Evolutionary conservation across 1,140 invertebrate species (phyloP).

Genomic region (Bombus pyrosoma): DNA sequence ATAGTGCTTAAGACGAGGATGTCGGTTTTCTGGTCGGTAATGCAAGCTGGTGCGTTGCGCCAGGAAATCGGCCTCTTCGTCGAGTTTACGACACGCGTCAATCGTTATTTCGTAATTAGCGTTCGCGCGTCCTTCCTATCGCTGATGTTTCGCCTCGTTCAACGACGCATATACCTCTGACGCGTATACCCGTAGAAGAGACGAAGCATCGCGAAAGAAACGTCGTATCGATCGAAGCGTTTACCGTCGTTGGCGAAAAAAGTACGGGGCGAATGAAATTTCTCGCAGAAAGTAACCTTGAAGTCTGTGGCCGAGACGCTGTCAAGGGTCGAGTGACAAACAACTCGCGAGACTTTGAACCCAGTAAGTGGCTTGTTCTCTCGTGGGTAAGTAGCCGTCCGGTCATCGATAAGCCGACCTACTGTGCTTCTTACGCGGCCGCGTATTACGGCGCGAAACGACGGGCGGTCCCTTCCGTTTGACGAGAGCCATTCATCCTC

Average conservation of each 20-base stretch:
- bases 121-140: background rate
- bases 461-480: conserved; percentile 81
- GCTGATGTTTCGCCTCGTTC: background rate
- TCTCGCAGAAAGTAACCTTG: background rate
- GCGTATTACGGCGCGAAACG: conserved; percentile 80
- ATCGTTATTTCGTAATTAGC: conserved; percentile 47
- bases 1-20: conserved; percentile 39
- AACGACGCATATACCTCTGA: no score
- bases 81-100: conserved; percentile 36
- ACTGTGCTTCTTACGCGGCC: conserved; percentile 73
- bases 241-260: background rate
- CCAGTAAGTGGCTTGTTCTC: conserved; percentile 68
- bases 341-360: conserved; percentile 37
- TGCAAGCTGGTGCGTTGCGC: conserved; percentile 20
- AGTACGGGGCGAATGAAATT: background rate
- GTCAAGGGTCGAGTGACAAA: conserved; percentile 44
- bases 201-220: background rate
- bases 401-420: conserved; percentile 78
- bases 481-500: conserved; percentile 82
- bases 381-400: conserved; percentile 74
- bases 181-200: no score
- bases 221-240: background rate
- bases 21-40: conserved; percentile 44
- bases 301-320: background rate
- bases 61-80: background rate